Base-by-base conservation (phyloP, 2,888 invertebrate species). In the Cryptosula pallasiana region DNA sequence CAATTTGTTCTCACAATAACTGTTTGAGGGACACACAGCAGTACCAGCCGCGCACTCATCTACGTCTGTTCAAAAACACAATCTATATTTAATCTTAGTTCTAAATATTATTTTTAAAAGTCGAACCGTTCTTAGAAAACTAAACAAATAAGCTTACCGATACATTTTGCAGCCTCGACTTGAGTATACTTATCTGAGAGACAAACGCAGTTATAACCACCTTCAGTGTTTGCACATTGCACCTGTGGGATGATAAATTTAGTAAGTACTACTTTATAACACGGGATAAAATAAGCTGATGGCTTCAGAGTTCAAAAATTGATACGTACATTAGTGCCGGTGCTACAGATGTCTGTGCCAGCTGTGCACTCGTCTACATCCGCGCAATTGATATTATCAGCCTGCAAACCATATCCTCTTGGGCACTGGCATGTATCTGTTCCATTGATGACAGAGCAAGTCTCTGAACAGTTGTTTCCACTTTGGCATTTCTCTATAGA, bases 311-410 rank as follows among this genome's bases (percentile, higher is more conserved):
- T n/a, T n/a, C n/a, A n/a, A n/a, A n/a, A n/a, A n/a, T n/a, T n/a
- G n/a, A n/a, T 16, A 57, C 57, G 3, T 34, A 63, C 63, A 32
- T 63, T 63, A 36, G 73, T 71, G 58, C 74, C 74, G 20, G 71
- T 58, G 3, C 71, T 72, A 73, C 77, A 78, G 1, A 72, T 72
- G 57, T 72, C 73, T 1, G 36, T 75, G 20, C 73, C 69, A 9
- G 54, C 5, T 25, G 71, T 23, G 63, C 78, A 78, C 71, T 78
- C 77, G 55, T 78, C 76, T n/a, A 74, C 70, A 74, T 77, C 78
- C 77, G 29, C 57, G 72, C 78, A 78, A 1, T 71, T 74, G 16
- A n/a, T 71, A 3, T 72, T 73, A 36, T 74, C 75, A 9, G 70
- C 9, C 63, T 76, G 74, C 1, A 77, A 73, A n/a, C 73, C 45